Evolutionary conservation across 2,113 vertebrate species (phyloP), one percentile per base, ranked within the genome.

Genomic region (Chionodraco myersi): DNA sequence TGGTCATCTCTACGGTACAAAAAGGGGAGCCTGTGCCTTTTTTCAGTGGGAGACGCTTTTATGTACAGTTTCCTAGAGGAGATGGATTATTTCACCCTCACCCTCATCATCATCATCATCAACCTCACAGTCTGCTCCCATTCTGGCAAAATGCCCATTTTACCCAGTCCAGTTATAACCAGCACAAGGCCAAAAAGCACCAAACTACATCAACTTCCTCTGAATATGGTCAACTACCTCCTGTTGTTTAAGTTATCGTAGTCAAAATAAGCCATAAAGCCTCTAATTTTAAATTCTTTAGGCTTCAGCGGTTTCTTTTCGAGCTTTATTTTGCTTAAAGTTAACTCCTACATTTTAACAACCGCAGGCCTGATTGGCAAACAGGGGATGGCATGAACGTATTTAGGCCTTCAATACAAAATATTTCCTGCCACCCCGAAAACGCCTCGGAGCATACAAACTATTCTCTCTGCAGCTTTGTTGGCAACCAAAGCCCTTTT

Each of bases 1-100:
- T 95, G 94, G 89, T 93, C 94, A 90, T 92, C 94, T 95, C 94
- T 94, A 94, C 88, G 90, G 90, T 95, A 95, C 93, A 92, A 90
- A 88, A 86, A 86, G 57, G 75, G 83, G 80, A 86, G 89, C 75
- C 79, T 61, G 86, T 86, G 88, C 68, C 59, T 1, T 81, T 82
- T 62, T 82, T 79, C 62, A 83, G 84, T 82, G 80, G 72, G 82
- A 91, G 86, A 91, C 83, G 85, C 84, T 68, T 82, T 72, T 88
- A 90, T 89, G 64, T 90, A 92, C 91, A 93, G 70, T 82, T 84
- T 89, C 75, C 75, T 66, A 68, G 84, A 93, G 84, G 80, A 90
- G 90, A 92, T 86, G 78, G 86, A 88, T 89, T 83, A 70, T 86
- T 71, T 78, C 77, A 64, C 74, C 66, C 53, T 73, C 74, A 59